Percentiles rank a stretch among this genome's conserved stretches.
phyloP scores from a whole-genome alignment of 2,113 vertebrate genomes.

The Chlorodrepanis virens region DNA sequence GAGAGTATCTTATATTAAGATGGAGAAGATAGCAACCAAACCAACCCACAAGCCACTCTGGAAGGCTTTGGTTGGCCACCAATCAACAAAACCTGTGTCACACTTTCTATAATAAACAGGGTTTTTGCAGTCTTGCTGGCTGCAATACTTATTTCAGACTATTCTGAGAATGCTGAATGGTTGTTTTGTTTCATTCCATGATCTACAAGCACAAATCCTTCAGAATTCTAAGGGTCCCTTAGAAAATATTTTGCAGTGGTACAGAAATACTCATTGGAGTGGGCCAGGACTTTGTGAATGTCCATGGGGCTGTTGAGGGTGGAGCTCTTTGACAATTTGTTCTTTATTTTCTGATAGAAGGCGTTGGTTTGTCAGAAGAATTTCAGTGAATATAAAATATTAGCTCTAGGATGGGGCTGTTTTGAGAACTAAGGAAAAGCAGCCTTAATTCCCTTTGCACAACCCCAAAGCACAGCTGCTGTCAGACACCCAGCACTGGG shows the following conservation, averaged over 20 bases:
- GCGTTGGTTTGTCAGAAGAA: neutral
- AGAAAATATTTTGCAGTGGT: neutral
- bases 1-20: neutral
- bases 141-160: neutral
- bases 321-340: neutral
- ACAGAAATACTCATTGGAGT: neutral
- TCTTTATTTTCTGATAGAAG: neutral
- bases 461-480: neutral
- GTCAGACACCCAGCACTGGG: neutral
- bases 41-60: neutral
- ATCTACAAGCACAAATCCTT: neutral
- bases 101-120: neutral
- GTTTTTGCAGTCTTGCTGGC: neutral
- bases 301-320: neutral
- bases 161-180: neutral
- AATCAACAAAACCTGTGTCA: neutral
- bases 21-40: neutral
- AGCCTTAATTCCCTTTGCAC: neutral
- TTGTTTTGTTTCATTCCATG: neutral
- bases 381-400: neutral
- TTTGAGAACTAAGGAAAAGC: neutral
- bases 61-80: neutral
- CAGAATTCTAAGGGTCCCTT: neutral
- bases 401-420: neutral
- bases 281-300: neutral